Percentiles rank a stretch among this genome's conserved stretches.
These are phyloP conservation scores for Beaufortia kweichowensis DNA, from an alignment of 2,113 vertebrate genomes.

Conservation along the genomic window DNA sequence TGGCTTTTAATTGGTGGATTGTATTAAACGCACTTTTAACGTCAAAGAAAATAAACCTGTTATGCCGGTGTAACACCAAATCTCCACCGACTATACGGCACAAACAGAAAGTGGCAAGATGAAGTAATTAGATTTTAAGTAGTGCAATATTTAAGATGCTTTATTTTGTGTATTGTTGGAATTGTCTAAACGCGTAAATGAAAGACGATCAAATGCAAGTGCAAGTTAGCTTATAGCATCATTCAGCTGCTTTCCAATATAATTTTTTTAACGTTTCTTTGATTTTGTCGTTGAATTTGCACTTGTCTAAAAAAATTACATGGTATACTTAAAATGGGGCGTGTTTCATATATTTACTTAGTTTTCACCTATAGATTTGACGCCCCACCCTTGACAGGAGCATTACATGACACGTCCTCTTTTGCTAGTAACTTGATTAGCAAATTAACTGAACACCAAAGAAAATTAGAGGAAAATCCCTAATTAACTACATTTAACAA, in stretches of 20 bases:
- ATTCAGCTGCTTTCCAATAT: not conserved
- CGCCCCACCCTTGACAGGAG: not conserved
- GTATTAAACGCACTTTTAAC: not conserved
- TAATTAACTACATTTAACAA: not conserved
- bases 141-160: not conserved
- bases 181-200: not conserved
- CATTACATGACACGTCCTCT: not conserved
- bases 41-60: not conserved
- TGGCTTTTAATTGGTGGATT: not conserved
- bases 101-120: not conserved
- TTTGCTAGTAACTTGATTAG: not conserved
- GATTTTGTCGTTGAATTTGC: not conserved
- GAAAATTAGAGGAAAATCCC: too few species aligned
- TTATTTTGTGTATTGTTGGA: too few species aligned
- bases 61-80: too few species aligned
- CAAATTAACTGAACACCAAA: not conserved
- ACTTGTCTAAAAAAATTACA: not conserved
- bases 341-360: not conserved
- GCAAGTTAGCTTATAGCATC: not conserved
- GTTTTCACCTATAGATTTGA: not conserved
- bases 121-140: not conserved
- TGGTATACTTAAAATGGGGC: not conserved
- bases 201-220: not conserved
- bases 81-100: not conserved
- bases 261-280: not conserved